Base-by-base conservation (phyloP, 2,797 vertebrate species). In the Argentina silus region DNA sequence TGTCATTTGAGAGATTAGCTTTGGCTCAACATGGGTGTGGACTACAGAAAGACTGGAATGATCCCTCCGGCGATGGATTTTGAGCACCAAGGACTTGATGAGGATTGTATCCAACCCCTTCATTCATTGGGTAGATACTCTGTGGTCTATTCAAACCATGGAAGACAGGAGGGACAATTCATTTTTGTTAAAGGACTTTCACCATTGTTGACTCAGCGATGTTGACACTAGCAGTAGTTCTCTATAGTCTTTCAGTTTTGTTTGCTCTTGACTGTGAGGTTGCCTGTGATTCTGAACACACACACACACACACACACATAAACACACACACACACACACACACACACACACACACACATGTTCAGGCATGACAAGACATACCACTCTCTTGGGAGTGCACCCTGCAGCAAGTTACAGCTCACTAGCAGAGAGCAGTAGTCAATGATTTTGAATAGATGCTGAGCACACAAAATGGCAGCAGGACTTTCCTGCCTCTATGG, bases 221-320 rank as follows among this genome's bases (percentile, higher is more conserved):
- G 57, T 36, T 60, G 23, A 14, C 57, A 14, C 27, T 60, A 12
- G 57, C 7, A 36, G 27, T 17, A 11, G 53, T 44, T 15, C 61
- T 36, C 36, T 7, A 19, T 3, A 8, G 62, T 65, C 43, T 47
- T 45, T 64, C 59, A 23, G 2, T 27, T 12, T 10, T 55, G 51
- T 55, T 55, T 55, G 15, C 42, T 47, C 63, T 48, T 9, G 21
- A 19, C 63, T 65, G n/a, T 10, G 10, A 12, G 43, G 9, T 10
- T 11, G 7, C 10, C 43, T 23, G 7, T 23, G 63, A 7, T 11
- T 47, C 62, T 69, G 51, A 71, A 81, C 80, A 73, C 68, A 73
- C 75, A 79, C 61, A 74, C 56, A 15, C 64, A 63, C 47, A 60
- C 27, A 43, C 50, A n/a, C 48, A 53, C 21, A 14, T 7, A n/a